phyloP scores from a whole-genome alignment of 1,140 invertebrate genomes.

The Pararge aegeria region DNA sequence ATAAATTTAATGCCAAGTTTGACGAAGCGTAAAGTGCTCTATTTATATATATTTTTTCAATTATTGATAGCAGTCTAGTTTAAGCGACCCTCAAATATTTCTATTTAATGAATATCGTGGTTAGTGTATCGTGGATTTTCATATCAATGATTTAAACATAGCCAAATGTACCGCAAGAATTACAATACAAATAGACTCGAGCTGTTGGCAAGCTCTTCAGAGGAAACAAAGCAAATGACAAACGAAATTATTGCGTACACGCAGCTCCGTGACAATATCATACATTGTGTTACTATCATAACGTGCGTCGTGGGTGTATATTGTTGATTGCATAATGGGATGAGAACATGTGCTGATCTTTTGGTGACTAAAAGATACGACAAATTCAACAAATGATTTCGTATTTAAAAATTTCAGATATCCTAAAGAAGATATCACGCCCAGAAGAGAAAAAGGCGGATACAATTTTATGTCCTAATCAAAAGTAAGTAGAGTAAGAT shows the following conservation, averaged over 20 bases:
- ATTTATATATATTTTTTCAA: no score
- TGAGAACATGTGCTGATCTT: background rate
- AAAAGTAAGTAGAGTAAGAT: no score
- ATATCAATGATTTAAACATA: background rate
- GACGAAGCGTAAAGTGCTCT: no score
- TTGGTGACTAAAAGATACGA: background rate
- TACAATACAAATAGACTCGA: constrained; percentile 42
- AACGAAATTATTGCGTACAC: constrained; percentile 45
- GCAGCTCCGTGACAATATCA: constrained; percentile 32
- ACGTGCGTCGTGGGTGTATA: constrained; percentile 26
- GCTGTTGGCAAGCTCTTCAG: constrained; percentile 48
- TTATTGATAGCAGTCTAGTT: no score
- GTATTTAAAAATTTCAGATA: background rate
- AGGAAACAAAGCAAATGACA: constrained; percentile 54
- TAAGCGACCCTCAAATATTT: no score
- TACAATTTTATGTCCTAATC: no score
- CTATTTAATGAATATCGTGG: no score
- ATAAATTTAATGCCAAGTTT: no score
- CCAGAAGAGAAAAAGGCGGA: no score
- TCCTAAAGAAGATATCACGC: background rate
- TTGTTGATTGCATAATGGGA: constrained; percentile 30
- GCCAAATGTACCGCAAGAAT: constrained; percentile 12
- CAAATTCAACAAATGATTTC: background rate
- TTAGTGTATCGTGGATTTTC: background rate
- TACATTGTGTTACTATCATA: constrained; percentile 34